Base-by-base conservation (phyloP, 2,113 vertebrate species). In the Epinephelus cyanopodus region DNA sequence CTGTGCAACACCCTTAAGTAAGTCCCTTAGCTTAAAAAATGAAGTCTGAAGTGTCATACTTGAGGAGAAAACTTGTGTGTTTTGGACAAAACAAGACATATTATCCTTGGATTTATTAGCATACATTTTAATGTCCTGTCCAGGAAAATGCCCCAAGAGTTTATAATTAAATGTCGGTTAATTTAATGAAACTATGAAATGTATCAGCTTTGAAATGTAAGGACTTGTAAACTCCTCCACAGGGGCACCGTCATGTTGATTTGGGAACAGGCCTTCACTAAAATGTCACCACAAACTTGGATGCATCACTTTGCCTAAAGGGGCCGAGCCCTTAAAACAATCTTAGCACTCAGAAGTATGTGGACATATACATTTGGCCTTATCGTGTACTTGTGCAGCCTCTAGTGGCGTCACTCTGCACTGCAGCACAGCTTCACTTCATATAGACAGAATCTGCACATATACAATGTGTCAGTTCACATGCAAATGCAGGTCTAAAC, bases 351-450 rank as follows among this genome's bases (percentile, higher is more conserved):
- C 19, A 70, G 0, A 74, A 15, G 27, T 33, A 62, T 52, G n/a
- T 42, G 12, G 10, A 52, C 9, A 66, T 15, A 71, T 54, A 1
- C 10, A 8, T 5, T 4, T 18, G 15, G 42, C 3, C 50, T 60
- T 17, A 10, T 5, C 12, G 19, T 50, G 52, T 69, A 33, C 83
- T 82, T 77, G 77, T 68, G 68, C 73, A 83, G 73, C 90, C 89
- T 90, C 92, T 88, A 75, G 90, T 91, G 90, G 90, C 45, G 27
- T 4, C 27, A 58, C 1, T 18, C n/a, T 63, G 68, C 0, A 75
- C 56, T 88, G 71, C 89, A 90, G 2, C 27, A 39, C 47, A 52
- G 67, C 54, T 27, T 63, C 47, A 9, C 47, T 45, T 58, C 7
- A 27, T 12, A 1, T 2, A n/a, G 12, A 54, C 47, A 56, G 15